These are phyloP conservation scores for Leptoclinus maculatus DNA, from an alignment of 2,797 vertebrate genomes.

Conservation along the genomic window DNA sequence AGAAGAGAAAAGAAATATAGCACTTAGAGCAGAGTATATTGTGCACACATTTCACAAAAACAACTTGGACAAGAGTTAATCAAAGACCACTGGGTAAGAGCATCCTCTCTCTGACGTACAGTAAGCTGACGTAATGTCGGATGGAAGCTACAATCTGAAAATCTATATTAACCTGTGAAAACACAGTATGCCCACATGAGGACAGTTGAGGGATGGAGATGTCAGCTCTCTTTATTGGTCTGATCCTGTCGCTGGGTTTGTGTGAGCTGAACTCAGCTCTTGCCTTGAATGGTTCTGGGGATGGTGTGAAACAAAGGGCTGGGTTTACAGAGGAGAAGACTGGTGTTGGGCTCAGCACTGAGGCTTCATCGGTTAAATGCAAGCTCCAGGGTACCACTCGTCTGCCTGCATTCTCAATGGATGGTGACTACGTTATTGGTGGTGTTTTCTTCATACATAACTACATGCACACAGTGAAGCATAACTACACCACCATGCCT, in stretches of 20 bases:
- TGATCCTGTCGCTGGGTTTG: conserved; percentile 36
- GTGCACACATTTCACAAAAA: not conserved
- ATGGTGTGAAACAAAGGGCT: not conserved
- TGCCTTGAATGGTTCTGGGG: conserved; percentile 7
- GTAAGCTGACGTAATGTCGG: conserved; percentile 8
- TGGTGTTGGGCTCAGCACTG: not conserved
- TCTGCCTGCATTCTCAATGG: conserved; percentile 47
- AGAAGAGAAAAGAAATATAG: not conserved
- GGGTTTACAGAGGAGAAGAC: not conserved
- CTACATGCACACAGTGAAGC: conserved; percentile 42
- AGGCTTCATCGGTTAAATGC: conserved; percentile 30
- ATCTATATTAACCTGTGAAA: conserved; percentile 58
- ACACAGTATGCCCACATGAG: not conserved
- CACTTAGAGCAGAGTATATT: not conserved
- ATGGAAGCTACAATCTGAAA: not conserved
- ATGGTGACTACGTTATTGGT: conserved; percentile 69
- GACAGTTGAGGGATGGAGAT: conserved; percentile 27
- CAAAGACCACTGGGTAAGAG: not conserved
- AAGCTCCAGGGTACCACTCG: conserved; percentile 31
- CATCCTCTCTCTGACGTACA: not conserved
- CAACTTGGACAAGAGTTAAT: not conserved
- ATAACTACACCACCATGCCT: conserved; percentile 65
- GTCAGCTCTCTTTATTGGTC: conserved; percentile 10
- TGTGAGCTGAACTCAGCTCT: conserved; percentile 23
- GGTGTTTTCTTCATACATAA: conserved; percentile 69